Percentiles rank a stretch among this genome's conserved stretches.
These are phyloP conservation scores for Acridotheres tristis DNA, from an alignment of 2,797 vertebrate species.

Conservation along the genomic window DNA sequence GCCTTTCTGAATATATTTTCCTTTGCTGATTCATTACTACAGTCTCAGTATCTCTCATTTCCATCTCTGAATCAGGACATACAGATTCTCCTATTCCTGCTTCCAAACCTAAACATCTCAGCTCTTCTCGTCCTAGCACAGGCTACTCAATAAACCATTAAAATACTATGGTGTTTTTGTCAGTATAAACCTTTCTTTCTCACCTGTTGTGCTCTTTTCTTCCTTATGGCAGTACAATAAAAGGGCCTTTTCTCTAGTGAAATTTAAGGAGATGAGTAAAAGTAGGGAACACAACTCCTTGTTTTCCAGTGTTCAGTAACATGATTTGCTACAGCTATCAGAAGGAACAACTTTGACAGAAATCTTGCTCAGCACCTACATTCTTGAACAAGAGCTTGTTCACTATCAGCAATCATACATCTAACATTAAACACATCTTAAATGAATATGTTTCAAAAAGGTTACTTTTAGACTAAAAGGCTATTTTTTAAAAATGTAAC, in stretches of 20 bases:
- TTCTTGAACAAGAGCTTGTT: background rate
- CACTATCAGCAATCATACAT: background rate
- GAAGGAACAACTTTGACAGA: background rate
- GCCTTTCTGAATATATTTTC: background rate
- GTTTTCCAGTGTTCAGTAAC: background rate
- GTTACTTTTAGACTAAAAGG: background rate
- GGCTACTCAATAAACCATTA: background rate
- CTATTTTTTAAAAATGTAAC: background rate
- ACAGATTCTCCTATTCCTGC: background rate
- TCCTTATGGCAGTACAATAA: background rate
- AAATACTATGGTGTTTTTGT: background rate
- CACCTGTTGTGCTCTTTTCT: background rate
- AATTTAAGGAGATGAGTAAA: background rate
- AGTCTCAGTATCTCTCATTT: background rate
- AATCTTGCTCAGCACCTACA: background rate
- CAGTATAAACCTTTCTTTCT: background rate
- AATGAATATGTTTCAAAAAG: background rate
- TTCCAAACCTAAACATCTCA: background rate
- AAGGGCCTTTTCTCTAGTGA: background rate
- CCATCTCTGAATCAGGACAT: background rate
- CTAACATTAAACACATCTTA: background rate
- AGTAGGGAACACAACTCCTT: background rate
- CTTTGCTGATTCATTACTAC: background rate
- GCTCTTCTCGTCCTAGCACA: background rate
- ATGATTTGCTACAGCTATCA: background rate